Evolutionary conservation across 2,113 vertebrate species (phyloP).

Genomic region (Oxygymnocypris stewartii): DNA sequence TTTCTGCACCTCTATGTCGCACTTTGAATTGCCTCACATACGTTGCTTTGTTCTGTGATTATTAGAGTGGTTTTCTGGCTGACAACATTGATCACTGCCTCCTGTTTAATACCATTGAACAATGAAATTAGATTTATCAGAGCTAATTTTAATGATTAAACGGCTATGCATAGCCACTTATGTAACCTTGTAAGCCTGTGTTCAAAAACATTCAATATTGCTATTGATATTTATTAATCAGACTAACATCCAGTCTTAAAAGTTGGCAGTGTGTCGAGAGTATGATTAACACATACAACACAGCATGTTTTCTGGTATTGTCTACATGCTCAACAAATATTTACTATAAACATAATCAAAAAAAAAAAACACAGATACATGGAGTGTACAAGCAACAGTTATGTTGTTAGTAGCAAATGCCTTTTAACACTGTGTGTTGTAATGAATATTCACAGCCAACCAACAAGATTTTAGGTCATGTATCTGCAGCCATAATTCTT

Average conservation of each 20-base stretch:
- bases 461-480: neutral
- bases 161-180: neutral
- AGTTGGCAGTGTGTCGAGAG: neutral
- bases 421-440: neutral
- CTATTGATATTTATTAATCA: neutral
- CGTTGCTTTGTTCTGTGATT: conserved; percentile 9
- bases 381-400: neutral
- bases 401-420: neutral
- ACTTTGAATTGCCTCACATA: neutral
- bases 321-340: neutral
- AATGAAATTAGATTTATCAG: conserved; percentile 9
- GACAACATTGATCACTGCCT: conserved; percentile 2
- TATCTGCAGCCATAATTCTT: neutral
- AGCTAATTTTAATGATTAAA: conserved; percentile 13
- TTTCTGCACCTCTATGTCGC: neutral
- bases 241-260: neutral
- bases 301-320: neutral
- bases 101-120: conserved; percentile 1
- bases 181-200: neutral
- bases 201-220: conserved; percentile 7
- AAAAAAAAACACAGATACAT: neutral
- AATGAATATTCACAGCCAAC: neutral
- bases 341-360: neutral
- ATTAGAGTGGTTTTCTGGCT: neutral
- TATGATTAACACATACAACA: neutral